Conservation (phyloP, 2,888 invertebrate species). For the Deilephila porcellus region DNA sequence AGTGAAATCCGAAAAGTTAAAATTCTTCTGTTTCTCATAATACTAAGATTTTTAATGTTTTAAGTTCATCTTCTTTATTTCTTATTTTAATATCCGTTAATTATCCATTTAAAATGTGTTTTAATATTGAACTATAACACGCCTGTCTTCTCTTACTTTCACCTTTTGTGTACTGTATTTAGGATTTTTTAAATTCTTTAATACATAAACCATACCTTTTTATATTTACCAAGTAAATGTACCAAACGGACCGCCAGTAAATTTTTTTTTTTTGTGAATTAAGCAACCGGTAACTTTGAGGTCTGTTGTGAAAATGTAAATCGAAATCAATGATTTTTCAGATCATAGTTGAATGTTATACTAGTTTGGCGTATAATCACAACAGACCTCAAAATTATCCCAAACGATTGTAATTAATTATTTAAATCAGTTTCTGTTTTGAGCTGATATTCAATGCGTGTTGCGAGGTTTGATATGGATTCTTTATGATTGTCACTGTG, state of each 20-base stretch:
- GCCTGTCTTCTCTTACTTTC: background rate
- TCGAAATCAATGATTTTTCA: background rate
- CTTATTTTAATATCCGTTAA: background rate
- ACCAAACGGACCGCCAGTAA: constrained; percentile 25
- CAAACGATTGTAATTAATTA: background rate
- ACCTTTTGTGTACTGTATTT: background rate
- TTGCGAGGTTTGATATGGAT: constrained; percentile 10
- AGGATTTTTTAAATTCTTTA: background rate
- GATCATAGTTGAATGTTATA: background rate
- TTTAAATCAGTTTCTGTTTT: background rate
- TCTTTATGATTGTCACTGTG: background rate
- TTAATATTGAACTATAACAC: background rate
- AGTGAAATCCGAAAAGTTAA: background rate
- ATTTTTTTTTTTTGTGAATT: background rate
- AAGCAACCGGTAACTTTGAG: constrained; percentile 2
- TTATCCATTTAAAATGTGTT: background rate
- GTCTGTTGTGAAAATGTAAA: background rate
- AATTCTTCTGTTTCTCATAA: background rate
- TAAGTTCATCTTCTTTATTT: background rate
- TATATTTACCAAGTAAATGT: background rate
- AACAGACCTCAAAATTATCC: background rate
- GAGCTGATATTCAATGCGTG: background rate
- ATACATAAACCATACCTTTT: background rate
- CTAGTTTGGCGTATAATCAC: background rate
- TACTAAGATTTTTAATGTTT: too few relatives aligned